Base-by-base conservation (phyloP, 2,888 invertebrate species). In the Drosophila robusta region DNA sequence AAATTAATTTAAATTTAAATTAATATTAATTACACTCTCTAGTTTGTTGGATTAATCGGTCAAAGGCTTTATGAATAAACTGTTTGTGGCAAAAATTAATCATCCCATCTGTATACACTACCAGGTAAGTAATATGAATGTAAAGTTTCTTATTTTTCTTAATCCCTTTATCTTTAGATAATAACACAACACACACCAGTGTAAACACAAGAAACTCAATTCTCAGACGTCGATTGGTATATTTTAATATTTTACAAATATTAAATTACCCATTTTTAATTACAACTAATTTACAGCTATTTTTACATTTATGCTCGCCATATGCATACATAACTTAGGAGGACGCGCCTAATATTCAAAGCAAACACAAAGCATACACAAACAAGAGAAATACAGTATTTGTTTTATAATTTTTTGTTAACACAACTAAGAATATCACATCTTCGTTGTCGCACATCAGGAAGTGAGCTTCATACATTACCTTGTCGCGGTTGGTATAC, bases 11-110 rank as follows among this genome's bases (percentile, higher is more conserved):
- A 22, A 22, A 22, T 3, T 18, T 5, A 7, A 49, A 8, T 14
- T 38, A n/a, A 6, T 51, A 6, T 4, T 18, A 18, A 18, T 18
- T 18, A 18, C 18, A 18, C 9, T 16, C 7, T 5, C 1, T 9
- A 32, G 52, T 42, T 42, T 54, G 52, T 29, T 39, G 51, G 51
- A 51, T 51, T 39, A 51, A 12, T 51, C 51, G 5, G 9, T 6
- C 41, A 41, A 39, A 39, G 39, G 16, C 9, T 14, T 16, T 39
- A 16, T 39, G 39, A 16, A 16, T 38, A 38, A 16, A 39, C 39
- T 39, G 39, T 39, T 39, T 16, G 39, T 39, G 39, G 39, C 16
- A 16, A 16, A 41, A 41, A 18, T 18, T 18, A 18, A 41, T 9
- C 18, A 18, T 41, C 41, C 41, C 18, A 41, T 18, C 41, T 18